Percentiles rank a stretch among this genome's conserved stretches.
These are phyloP conservation scores for Plebejus anna DNA, from an alignment of 2,888 invertebrate species.

Conservation along the genomic window DNA sequence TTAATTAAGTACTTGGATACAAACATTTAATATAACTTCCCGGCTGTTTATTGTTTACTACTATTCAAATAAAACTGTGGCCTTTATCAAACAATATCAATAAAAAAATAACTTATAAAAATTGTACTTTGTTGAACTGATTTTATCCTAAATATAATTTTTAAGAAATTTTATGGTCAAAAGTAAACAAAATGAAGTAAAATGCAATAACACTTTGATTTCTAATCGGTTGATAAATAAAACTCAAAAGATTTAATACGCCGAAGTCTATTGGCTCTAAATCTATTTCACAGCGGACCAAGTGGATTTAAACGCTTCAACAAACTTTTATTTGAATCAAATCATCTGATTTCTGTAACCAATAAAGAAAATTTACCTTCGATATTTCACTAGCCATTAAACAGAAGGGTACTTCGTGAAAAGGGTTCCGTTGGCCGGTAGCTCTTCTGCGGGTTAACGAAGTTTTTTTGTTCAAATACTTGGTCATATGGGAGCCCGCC, in stretches of 20 bases:
- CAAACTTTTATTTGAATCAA: conserved; percentile 4
- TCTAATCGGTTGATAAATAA: not conserved
- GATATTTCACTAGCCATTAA: conserved; percentile 14
- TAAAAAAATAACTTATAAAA: no score
- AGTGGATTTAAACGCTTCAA: conserved; percentile 2
- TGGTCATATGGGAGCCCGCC: conserved; percentile 28
- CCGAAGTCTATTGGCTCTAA: not conserved
- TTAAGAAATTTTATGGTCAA: no score
- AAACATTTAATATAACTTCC: not conserved
- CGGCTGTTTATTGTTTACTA: not conserved
- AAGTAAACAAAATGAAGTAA: not conserved
- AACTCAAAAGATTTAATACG: not conserved
- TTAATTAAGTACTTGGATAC: not conserved
- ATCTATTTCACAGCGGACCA: not conserved
- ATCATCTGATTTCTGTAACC: not conserved
- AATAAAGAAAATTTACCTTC: not conserved
- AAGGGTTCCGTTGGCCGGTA: not conserved
- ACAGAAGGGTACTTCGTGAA: not conserved
- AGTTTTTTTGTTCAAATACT: conserved; percentile 31
- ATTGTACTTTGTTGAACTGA: not conserved
- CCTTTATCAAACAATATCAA: not conserved
- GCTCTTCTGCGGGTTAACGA: conserved; percentile 8
- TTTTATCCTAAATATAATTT: no score
- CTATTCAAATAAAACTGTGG: not conserved
- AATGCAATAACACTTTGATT: not conserved